Conservation (phyloP, 2,113 vertebrate species). For the Thryonomys swinderianus region DNA sequence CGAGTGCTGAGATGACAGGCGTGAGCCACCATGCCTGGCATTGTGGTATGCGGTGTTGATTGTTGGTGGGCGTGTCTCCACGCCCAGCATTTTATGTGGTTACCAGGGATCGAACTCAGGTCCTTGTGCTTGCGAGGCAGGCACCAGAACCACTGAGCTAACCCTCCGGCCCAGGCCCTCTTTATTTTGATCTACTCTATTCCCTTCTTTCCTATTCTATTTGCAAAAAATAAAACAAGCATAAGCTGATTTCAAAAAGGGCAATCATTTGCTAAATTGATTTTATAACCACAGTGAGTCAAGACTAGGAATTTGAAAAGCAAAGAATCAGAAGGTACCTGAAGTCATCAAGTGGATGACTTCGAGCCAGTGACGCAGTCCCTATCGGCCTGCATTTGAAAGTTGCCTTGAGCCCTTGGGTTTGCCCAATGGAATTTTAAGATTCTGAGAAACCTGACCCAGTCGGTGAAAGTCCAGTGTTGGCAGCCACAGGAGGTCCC, state of each 20-base stretch:
- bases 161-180: not conserved
- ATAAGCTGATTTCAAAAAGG: not conserved
- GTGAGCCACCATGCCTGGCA: too few species aligned
- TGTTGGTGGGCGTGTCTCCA: too few species aligned
- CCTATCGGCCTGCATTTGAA: not conserved
- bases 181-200: not conserved
- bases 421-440: not conserved
- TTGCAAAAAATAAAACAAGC: not conserved
- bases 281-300: constrained; percentile 21
- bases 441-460: not conserved
- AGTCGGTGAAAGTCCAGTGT: not conserved
- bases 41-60: too few species aligned
- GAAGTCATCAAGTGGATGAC: not conserved
- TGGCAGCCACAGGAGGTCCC: not conserved
- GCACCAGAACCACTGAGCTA: too few species aligned
- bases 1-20: too few species aligned
- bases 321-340: not conserved
- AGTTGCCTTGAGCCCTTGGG: not conserved
- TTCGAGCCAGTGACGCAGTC: not conserved
- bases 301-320: constrained; percentile 4
- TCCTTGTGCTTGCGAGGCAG: too few species aligned
- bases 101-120: too few species aligned
- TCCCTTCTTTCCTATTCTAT: not conserved
- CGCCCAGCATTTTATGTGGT: too few species aligned
- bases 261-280: not conserved